These are phyloP conservation scores for Crossaster papposus DNA, from an alignment of 53 echinoderm and acorn worm species.

Conservation along the genomic window DNA sequence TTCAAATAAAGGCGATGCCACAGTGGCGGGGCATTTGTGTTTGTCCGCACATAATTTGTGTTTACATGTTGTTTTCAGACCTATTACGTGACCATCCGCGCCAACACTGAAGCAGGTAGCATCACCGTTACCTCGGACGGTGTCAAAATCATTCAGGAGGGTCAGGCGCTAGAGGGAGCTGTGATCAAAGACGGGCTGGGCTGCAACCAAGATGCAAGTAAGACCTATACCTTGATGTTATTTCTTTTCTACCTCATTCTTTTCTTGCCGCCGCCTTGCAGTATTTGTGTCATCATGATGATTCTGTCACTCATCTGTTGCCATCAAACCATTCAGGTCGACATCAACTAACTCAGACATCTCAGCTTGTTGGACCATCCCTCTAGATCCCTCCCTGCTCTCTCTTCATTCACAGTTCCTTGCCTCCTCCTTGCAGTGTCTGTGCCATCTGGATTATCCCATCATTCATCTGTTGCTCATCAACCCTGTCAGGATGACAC, in stretches of 20 bases:
- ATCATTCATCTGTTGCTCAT: not conserved
- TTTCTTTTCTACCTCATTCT: not conserved
- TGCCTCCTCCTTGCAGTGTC: not conserved
- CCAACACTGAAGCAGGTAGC: slow-evolving; percentile 43
- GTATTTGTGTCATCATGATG: no score
- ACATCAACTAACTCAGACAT: no score
- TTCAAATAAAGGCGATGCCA: no score
- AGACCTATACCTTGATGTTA: not conserved
- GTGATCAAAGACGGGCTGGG: slow-evolving; percentile 45
- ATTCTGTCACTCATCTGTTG: no score
- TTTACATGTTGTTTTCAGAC: slow-evolving; percentile 18
- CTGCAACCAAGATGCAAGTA: slow-evolving; percentile 41
- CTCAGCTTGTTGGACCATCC: no score
- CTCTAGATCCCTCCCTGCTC: no score
- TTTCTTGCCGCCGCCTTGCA: not conserved
- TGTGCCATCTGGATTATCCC: not conserved
- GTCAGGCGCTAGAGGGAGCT: slow-evolving; percentile 26
- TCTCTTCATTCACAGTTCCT: no score
- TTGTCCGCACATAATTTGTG: no score
- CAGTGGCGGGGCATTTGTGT: no score
- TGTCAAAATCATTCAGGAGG: slow-evolving; percentile 46
- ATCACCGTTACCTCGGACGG: slow-evolving; percentile 50
- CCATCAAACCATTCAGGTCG: no score
- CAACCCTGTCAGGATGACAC: slow-evolving; percentile 40
- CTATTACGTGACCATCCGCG: slow-evolving; percentile 53